Percentiles rank a stretch among this genome's conserved stretches.
Evolutionary conservation across 1,140 invertebrate genomes (phyloP).

Genomic region (Ostrea denselamellosa): DNA sequence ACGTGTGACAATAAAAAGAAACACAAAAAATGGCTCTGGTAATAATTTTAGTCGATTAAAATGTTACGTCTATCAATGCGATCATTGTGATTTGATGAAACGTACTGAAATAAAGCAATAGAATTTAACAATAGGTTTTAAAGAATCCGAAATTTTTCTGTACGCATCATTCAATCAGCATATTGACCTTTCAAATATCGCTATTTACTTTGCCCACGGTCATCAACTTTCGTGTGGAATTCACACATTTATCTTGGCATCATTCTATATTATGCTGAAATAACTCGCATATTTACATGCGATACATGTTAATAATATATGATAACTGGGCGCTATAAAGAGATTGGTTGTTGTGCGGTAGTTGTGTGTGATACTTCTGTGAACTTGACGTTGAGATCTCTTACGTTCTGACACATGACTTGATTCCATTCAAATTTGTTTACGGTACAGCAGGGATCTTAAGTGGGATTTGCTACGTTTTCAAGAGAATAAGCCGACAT

Average conservation of each 20-base stretch:
- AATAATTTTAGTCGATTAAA: too few relatives aligned
- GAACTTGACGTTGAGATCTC: neutral
- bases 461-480: neutral
- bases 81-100: too few relatives aligned
- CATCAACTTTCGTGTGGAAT: neutral
- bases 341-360: neutral
- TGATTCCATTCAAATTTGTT: constrained; percentile 11
- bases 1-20: too few relatives aligned
- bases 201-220: neutral
- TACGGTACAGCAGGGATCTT: neutral
- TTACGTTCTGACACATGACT: neutral
- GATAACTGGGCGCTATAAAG: constrained; percentile 19
- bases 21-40: too few relatives aligned
- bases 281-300: constrained; percentile 22
- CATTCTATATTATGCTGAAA: neutral
- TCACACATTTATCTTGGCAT: neutral
- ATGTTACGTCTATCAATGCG: too few relatives aligned
- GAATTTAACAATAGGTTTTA: too few relatives aligned
- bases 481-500: constrained; percentile 13
- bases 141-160: too few relatives aligned
- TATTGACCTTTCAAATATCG: neutral
- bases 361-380: neutral
- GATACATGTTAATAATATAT: constrained; percentile 38
- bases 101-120: too few relatives aligned
- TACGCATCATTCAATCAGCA: neutral